Base-by-base conservation (phyloP, 2,797 vertebrate species). In the Amniataba percoides region DNA sequence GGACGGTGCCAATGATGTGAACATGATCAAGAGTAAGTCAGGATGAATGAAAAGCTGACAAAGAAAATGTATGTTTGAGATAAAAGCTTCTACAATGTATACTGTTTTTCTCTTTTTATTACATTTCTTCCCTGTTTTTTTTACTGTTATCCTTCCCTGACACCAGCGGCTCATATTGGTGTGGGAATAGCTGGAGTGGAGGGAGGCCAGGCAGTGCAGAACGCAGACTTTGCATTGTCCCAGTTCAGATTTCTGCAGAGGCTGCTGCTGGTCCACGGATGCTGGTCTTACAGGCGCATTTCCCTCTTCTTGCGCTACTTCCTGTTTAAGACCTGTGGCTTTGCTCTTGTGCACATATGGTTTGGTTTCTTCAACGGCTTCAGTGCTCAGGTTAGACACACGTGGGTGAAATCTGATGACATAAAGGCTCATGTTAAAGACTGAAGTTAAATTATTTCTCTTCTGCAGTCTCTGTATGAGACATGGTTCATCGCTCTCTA, bases 11-110 rank as follows among this genome's bases (percentile, higher is more conserved):
- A 99, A 99, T 0, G 98, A 99, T 0, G 95, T 99, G 46, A 99
- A 97, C 94, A 99, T 99, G 98, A 98, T 99, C 83, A 99, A 99
- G 90, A 98, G 98, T 99, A 89, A 97, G 96, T 87, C 21, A 12
- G 1, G 9, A 12, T 1, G 14, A 23, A 31, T 10, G 5, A 27
- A 36, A 49, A 34, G 2, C 23, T 9, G n/a, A 11, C 5, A 34
- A 7, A 51, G 4, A 42, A 57, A 40, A 23, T 36, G 18, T 62
- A 5, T 27, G 2, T 62, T 56, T 63, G 46, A 31, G 21, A 48
- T 11, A 16, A 31, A 61, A 46, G 12, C 5, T 31, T 8, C 12
- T 3, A 1, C 60, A 55, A 18, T 1, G 3, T 72, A 11, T 15
- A 5, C 48, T 27, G 14, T 21, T 39, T 31, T 14, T 5, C 16